A percentile compares a stretch with the other conserved stretches of the same genome.
Evolutionary conservation across 2,113 vertebrate species (phyloP).

Genomic region (Aramus guarauna): DNA sequence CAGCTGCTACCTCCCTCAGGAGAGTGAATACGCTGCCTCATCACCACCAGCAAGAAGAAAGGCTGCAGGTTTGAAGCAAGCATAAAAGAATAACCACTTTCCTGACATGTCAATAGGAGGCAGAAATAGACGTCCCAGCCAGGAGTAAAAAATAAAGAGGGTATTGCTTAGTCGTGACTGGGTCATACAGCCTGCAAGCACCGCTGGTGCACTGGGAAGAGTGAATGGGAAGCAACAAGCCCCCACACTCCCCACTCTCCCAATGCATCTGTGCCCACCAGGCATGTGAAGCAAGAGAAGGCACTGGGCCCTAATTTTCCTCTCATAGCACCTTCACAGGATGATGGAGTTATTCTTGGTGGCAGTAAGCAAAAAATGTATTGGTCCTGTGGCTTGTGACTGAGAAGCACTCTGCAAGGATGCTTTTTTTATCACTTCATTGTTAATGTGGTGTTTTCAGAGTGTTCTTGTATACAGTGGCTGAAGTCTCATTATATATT

Average conservation of each 20-base stretch:
- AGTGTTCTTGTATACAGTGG: background rate
- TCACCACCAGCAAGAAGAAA: background rate
- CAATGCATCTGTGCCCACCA: background rate
- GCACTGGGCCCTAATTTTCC: background rate
- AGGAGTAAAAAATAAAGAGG: background rate
- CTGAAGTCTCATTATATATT: background rate
- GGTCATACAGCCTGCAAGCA: background rate
- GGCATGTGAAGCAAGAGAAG: background rate
- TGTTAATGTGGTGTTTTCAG: background rate
- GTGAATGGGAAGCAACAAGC: fast-evolving
- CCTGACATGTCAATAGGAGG: background rate
- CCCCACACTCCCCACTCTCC: background rate
- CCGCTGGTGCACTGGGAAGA: background rate
- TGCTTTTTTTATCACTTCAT: background rate
- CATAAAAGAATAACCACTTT: background rate
- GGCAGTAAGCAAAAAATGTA: background rate
- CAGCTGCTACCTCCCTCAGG: background rate
- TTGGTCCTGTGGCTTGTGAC: background rate
- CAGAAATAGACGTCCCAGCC: background rate
- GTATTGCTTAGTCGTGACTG: background rate
- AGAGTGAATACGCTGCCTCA: background rate
- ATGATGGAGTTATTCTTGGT: background rate
- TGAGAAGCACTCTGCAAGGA: background rate
- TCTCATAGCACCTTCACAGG: background rate
- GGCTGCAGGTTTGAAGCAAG: background rate